Evolutionary conservation across 2,113 vertebrate species (phyloP).

Genomic region (Ginglymostoma cirratum): DNA sequence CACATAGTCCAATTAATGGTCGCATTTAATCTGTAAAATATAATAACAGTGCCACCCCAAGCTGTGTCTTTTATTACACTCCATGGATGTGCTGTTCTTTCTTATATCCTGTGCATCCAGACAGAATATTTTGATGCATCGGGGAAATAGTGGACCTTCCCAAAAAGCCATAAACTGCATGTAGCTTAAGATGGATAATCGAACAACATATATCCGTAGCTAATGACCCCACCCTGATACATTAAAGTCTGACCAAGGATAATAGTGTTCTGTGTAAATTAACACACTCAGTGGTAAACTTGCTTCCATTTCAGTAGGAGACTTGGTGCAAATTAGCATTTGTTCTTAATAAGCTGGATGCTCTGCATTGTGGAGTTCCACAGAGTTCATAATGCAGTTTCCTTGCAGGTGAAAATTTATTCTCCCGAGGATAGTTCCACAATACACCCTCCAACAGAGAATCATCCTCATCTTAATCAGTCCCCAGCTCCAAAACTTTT

Average conservation of each 20-base stretch:
- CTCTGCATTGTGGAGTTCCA: conserved; percentile 61
- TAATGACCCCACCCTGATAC: conserved; percentile 73
- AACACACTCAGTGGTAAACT: conserved; percentile 97
- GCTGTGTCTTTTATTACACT: conserved; percentile 32
- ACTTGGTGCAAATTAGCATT: conserved; percentile 91
- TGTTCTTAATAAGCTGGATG: conserved; percentile 90
- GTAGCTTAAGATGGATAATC: conserved; percentile 10
- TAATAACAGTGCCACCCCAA: conserved; percentile 29
- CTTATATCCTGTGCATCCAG: conserved; percentile 28
- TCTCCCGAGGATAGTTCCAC: conserved; percentile 70
- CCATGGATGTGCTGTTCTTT: conserved; percentile 27
- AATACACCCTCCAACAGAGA: conserved; percentile 77
- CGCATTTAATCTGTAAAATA: conserved; percentile 30
- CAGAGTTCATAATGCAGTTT: conserved; percentile 64
- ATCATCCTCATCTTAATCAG: conserved; percentile 80
- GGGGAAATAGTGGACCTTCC: conserved; percentile 16
- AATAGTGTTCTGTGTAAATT: conserved; percentile 93
- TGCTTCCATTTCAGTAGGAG: conserved; percentile 83
- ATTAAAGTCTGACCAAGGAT: conserved; percentile 69
- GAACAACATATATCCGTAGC: conserved; percentile 48
- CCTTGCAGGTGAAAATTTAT: conserved; percentile 85
- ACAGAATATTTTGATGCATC: conserved; percentile 19
- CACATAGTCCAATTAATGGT: conserved; percentile 33
- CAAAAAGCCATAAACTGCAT: conserved; percentile 21
- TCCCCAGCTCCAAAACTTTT: conserved; percentile 77